phyloP scores from a whole-genome alignment of 2,888 invertebrate species.

The Timema podura region DNA sequence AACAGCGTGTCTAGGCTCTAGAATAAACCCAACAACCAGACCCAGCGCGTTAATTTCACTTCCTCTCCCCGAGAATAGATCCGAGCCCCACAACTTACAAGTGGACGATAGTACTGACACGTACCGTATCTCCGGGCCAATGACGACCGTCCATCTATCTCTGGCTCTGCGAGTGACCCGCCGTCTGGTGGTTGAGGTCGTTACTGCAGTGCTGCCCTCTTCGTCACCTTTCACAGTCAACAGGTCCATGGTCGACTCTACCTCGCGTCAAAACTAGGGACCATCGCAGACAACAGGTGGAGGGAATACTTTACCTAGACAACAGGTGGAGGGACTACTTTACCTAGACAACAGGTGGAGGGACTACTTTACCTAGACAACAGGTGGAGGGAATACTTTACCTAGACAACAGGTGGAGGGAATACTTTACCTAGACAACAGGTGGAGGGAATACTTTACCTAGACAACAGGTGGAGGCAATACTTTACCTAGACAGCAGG shows the following conservation, averaged over 20 bases:
- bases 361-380: too few relatives aligned
- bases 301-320: too few relatives aligned
- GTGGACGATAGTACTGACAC: slow-evolving; percentile 32
- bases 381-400: too few relatives aligned
- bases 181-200: slow-evolving; percentile 18
- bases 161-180: slow-evolving; percentile 24
- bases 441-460: too few relatives aligned
- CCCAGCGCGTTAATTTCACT: background rate
- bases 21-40: background rate
- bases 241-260: slow-evolving; percentile 10
- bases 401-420: too few relatives aligned
- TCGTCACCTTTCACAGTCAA: slow-evolving; percentile 12
- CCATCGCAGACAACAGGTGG: too few relatives aligned
- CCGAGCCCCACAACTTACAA: background rate
- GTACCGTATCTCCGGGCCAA: slow-evolving; percentile 71
- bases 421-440: too few relatives aligned
- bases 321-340: too few relatives aligned
- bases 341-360: too few relatives aligned
- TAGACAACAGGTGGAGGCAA: too few relatives aligned
- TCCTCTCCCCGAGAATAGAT: background rate
- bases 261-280: too few relatives aligned
- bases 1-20: background rate
- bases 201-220: slow-evolving; percentile 2
- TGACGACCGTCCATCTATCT: slow-evolving; percentile 64
- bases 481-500: too few relatives aligned